A percentile compares a stretch with the other conserved stretches of the same genome.
phyloP scores from a whole-genome alignment of 2,888 invertebrate species.

The Incurvaria masculella region DNA sequence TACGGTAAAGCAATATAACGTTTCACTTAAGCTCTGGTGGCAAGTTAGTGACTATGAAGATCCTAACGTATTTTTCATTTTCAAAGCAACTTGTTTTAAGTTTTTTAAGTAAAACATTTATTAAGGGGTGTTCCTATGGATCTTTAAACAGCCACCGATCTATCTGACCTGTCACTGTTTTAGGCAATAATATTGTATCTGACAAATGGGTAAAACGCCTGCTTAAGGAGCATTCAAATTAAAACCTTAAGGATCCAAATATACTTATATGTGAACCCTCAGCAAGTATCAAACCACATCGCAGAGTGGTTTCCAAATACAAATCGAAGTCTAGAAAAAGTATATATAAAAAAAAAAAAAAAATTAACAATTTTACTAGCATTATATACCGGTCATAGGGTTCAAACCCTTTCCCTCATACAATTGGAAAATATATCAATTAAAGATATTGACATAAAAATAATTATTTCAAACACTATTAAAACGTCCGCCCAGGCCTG shows the following conservation, averaged over 20 bases:
- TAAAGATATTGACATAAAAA: no score
- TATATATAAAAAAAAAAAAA: no score
- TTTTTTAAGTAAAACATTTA: conserved; percentile 12
- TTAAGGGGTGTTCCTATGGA: conserved; percentile 12
- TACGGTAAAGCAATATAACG: no score
- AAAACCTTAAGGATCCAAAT: conserved; percentile 7
- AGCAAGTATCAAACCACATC: conserved; percentile 2
- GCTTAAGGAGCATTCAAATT: conserved; percentile 8
- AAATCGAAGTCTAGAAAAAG: conserved; percentile 5
- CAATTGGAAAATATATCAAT: conserved; percentile 2
- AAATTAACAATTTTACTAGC: conserved; percentile 3
- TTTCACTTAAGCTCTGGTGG: no score
- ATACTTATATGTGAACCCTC: conserved; percentile 9
- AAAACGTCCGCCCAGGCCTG: no score
- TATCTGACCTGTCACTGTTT: conserved; percentile 14
- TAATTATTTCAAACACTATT: no score
- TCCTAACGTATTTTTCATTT: no score
- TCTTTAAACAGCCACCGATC: conserved; percentile 13
- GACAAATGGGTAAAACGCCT: conserved; percentile 7
- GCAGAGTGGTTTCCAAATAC: conserved; percentile 2
- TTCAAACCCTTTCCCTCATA: background rate
- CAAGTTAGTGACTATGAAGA: no score
- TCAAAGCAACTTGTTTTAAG: background rate
- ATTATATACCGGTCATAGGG: conserved; percentile 8
- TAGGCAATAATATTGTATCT: conserved; percentile 4